Conservation (phyloP, 2,797 vertebrate species). For the Neopelma chrysocephalum region DNA sequence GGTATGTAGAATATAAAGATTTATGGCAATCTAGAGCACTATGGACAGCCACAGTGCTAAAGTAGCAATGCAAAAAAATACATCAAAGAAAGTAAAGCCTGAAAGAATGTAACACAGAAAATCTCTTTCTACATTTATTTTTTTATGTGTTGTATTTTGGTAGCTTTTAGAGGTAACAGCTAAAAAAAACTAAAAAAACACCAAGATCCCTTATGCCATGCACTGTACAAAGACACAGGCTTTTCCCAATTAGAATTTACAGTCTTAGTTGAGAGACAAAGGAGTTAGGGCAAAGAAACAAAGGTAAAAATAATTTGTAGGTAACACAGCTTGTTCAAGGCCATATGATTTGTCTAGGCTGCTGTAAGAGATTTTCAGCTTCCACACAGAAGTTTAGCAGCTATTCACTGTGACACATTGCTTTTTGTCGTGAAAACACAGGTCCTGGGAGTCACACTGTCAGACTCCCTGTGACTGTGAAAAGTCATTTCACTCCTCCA, state of each 20-base stretch:
- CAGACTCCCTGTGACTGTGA: background rate
- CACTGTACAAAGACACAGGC: background rate
- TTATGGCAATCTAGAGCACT: background rate
- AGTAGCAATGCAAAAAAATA: background rate
- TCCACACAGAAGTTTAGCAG: background rate
- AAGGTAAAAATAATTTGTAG: background rate
- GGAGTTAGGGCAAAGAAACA: background rate
- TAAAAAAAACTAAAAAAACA: background rate
- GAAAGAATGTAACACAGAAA: background rate
- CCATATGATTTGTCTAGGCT: background rate
- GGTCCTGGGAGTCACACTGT: background rate
- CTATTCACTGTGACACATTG: background rate
- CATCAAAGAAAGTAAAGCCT: background rate
- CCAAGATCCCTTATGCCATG: background rate
- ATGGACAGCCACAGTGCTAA: background rate
- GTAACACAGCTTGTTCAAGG: background rate
- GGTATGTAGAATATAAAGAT: background rate
- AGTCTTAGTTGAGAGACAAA: background rate
- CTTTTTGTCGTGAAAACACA: background rate
- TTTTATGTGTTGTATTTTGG: background rate
- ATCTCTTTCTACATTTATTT: background rate
- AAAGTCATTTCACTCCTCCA: background rate
- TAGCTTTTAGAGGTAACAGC: background rate
- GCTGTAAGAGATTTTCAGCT: background rate
- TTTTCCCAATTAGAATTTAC: background rate